Conservation (phyloP, 2,113 vertebrate genomes). For the Phoxinus phoxinus region DNA sequence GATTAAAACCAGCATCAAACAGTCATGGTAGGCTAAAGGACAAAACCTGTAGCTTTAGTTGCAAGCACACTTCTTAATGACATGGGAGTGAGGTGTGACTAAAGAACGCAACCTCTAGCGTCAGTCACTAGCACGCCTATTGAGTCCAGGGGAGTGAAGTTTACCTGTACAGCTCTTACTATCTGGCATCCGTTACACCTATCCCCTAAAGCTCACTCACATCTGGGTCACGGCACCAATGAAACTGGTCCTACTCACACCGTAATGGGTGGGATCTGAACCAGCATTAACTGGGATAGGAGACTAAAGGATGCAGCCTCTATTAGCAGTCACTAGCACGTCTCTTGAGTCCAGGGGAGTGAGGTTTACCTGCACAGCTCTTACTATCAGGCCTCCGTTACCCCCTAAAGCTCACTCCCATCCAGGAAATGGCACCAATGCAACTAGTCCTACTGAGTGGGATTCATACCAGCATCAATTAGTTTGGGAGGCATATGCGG, state of each 20-base stretch:
- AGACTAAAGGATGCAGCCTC: background rate
- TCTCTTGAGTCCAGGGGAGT: too few relatives aligned
- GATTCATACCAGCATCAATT: background rate
- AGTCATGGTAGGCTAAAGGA: background rate
- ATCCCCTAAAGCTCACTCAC: background rate
- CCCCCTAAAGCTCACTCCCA: background rate
- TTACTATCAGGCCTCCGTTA: background rate
- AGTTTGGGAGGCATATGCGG: background rate
- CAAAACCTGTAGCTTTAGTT: background rate
- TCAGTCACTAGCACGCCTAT: background rate
- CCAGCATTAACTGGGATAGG: background rate
- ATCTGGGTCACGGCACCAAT: background rate
- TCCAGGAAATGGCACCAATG: background rate
- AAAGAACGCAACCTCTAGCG: background rate
- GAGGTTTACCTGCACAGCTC: too few relatives aligned
- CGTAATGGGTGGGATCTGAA: accelerated
- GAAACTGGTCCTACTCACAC: background rate
- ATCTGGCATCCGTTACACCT: background rate
- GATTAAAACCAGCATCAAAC: background rate
- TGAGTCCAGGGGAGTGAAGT: background rate
- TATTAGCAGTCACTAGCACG: background rate
- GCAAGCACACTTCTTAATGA: background rate
- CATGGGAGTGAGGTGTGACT: background rate
- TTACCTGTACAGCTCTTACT: background rate
- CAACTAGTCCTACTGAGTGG: background rate